Conservation (phyloP, 2,113 vertebrate species). For the Anser brachyrhynchus region DNA sequence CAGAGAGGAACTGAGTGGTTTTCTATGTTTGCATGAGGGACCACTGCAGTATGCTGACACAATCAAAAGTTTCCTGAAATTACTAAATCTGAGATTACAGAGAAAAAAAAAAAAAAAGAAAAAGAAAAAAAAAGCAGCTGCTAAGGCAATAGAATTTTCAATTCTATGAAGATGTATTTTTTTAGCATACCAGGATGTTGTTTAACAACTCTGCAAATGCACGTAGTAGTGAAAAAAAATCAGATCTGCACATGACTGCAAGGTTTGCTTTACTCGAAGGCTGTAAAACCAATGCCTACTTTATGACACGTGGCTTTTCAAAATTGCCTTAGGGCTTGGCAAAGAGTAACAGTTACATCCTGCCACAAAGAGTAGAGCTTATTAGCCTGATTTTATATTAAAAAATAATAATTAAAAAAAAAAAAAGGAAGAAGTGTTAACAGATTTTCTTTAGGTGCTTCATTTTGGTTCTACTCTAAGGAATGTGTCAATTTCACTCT, state of each 20-base stretch:
- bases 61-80: not conserved
- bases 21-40: not conserved
- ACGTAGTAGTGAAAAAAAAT: not conserved
- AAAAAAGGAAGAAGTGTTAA: not conserved
- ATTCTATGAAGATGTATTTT: not conserved
- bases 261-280: not conserved
- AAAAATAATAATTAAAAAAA: not conserved
- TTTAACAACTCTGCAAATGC: not conserved
- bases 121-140: not conserved
- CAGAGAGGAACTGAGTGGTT: not conserved
- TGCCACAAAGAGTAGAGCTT: not conserved
- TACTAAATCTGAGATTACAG: not conserved
- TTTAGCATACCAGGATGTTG: not conserved
- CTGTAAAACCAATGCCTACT: not conserved
- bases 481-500: not conserved
- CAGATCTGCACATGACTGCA: not conserved
- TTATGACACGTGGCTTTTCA: not conserved
- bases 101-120: not conserved
- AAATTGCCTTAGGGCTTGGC: not conserved
- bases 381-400: not conserved
- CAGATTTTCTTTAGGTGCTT: not conserved
- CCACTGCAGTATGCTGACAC: not conserved
- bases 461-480: not conserved
- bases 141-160: not conserved
- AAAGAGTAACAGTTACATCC: not conserved